Evolutionary conservation across 2,888 invertebrate genomes (phyloP), one percentile per base, ranked within the genome.

Genomic region (Apamea epomidion): DNA sequence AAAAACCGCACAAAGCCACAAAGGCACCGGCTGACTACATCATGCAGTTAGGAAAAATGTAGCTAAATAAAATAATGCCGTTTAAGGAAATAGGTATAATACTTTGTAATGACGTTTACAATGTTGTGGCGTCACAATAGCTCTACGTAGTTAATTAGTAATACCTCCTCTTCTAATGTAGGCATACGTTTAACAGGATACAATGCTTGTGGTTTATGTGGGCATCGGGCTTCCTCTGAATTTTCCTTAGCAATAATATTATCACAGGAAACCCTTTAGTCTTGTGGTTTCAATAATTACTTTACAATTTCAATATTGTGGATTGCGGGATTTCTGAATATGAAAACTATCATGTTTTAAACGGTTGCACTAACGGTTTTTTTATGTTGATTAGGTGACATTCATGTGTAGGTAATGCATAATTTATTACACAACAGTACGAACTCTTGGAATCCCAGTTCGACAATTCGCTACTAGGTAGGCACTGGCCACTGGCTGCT

Each of bases 171-270:
- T 64, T 21, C 5, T 48, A 12, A 65, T 37, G 37, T 65, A 32
- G 3, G 8, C 32, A 8, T 32, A 64, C 10, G 25, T 70, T 21
- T 54, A 45, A 42, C 58, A 42, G 3, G 42, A 58, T 16, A 48
- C 8, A 72, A 62, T 48, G 32, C 0, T 12, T 68, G 78, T 67
- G 77, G 65, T 68, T 67, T 25, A 48, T n/a, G 65, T 48, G 14
- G 64, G 18, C 18, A 18, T 5, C 25, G 25, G 21, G 64, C 25
- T 32, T 25, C 25, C 51, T 32, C 8, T 32, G 32, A 58, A 2
- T 58, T 77, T 77, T 14, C 78, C 67, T 78, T 10, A 58, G 37
- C 21, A 67, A 67, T 29, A 54, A 37, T 58, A 8, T 54, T 25
- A 65, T 6, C 25, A 51, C 6, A 42, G 18, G 12, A 42, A 4